phyloP scores from a whole-genome alignment of 2,113 vertebrate genomes.

The Larimichthys polyactis region DNA sequence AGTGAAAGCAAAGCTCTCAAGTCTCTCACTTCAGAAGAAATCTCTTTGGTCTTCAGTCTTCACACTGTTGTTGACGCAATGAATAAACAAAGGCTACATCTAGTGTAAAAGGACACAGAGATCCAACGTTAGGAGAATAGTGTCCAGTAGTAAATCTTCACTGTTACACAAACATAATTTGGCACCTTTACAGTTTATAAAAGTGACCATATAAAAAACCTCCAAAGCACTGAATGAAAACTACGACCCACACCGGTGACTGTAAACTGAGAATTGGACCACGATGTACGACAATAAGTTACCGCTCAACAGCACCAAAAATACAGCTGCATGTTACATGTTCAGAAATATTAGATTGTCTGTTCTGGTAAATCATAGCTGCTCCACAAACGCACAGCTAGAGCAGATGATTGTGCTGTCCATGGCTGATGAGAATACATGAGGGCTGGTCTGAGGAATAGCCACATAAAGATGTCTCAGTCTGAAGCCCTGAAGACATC shows the following conservation, averaged over 20 bases:
- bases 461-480: not conserved
- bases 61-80: conserved; percentile 14
- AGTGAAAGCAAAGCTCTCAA: conserved; percentile 2
- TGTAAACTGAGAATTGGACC: conserved; percentile 32
- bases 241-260: not conserved
- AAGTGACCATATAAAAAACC: conserved; percentile 25
- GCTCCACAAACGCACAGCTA: conserved; percentile 26
- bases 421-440: not conserved
- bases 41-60: conserved; percentile 67
- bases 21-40: conserved; percentile 10
- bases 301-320: conserved; percentile 42
- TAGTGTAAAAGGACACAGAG: conserved; percentile 27
- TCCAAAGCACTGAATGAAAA: conserved; percentile 28
- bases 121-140: conserved; percentile 19
- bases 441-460: not conserved
- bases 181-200: conserved; percentile 51
- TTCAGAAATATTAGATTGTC: conserved; percentile 46
- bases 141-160: conserved; percentile 37
- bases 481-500: not conserved
- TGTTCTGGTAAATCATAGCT: conserved; percentile 30
- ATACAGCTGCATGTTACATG: conserved; percentile 34
- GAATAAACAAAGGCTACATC: conserved; percentile 4
- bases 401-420: conserved; percentile 52
- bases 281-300: conserved; percentile 20
- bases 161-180: conserved; percentile 34